Percentiles rank a stretch among this genome's conserved stretches.
phyloP scores from a whole-genome alignment of 2,113 vertebrate genomes.

The Lagopus muta region DNA sequence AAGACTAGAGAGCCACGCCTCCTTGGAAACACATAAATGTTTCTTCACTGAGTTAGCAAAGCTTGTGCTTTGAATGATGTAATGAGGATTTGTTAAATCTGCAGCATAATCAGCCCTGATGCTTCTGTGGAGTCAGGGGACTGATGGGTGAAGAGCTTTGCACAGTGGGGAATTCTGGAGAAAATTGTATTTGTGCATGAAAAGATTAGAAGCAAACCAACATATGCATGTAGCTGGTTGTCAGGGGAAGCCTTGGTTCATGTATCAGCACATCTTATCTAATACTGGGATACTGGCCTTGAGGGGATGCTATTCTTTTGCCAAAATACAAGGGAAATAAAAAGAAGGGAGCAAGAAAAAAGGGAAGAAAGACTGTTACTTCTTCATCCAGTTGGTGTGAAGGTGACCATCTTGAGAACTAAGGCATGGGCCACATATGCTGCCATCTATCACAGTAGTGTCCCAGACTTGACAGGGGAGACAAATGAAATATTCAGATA shows the following conservation, averaged over 20 bases:
- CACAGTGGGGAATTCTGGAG: not conserved
- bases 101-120: not conserved
- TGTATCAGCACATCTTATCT: not conserved
- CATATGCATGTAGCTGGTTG: not conserved
- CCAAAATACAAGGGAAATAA: not conserved
- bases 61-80: not conserved
- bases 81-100: not conserved
- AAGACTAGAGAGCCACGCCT: not conserved
- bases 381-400: not conserved
- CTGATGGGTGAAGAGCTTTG: not conserved
- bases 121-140: not conserved
- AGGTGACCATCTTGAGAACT: not conserved
- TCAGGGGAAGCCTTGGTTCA: not conserved
- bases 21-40: not conserved
- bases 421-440: not conserved
- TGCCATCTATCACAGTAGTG: not conserved
- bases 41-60: not conserved
- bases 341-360: not conserved
- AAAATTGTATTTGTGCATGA: not conserved
- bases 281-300: not conserved
- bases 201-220: not conserved
- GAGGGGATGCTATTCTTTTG: not conserved
- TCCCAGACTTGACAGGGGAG: not conserved
- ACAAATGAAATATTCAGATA: not conserved
- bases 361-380: not conserved